Base-by-base conservation (phyloP, 2,888 invertebrate genomes). In the Eupithecia insigniata region DNA sequence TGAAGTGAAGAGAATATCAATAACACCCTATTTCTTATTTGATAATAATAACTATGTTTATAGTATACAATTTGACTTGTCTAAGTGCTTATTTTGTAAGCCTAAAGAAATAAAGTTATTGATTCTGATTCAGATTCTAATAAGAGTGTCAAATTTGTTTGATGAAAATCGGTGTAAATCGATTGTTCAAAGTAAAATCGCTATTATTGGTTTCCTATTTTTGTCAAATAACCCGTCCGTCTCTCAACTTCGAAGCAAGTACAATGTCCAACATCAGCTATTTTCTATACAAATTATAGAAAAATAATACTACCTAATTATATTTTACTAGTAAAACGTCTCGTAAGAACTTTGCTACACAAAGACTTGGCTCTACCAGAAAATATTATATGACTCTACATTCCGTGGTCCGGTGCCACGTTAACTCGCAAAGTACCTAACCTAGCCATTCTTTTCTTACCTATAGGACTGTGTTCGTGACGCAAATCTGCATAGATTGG, bases 401-500 rank as follows among this genome's bases (percentile, higher is more conserved):
- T 55, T 26, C 26, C n/a, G 14, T 26, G 10, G 1, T 26, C 0
- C 22, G 7, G 10, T 39, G 14, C 39, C 39, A 8, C 43, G 6
- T 43, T 14, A 43, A 18, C 22, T 55, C 3, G 16, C 60, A 14
- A 60, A 18, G 1, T n/a, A 30, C 5, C 2, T 30, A 22, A 58
- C 16, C 36, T 10, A 64, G 64, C 64, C 26, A 64, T 39, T 64
- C 14, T 26, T 22, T 22, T 22, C 4, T 64, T 36, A 36, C 2
- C 34, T 64, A 26, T 14, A 12, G 1, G 4, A 22, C 22, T 67
- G n/a, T 67, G 79, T 81, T 77, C 75, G 64, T 85, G 83, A 83
- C 83, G 81, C 68, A 70, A 74, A 73, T 75, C 73, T 69, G 73
- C 71, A 68, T 36, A 71, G 62, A 74, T 70, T 58, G 75, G 43